phyloP scores from a whole-genome alignment of 2,888 invertebrate genomes.

The Callyntrura sp. region DNA sequence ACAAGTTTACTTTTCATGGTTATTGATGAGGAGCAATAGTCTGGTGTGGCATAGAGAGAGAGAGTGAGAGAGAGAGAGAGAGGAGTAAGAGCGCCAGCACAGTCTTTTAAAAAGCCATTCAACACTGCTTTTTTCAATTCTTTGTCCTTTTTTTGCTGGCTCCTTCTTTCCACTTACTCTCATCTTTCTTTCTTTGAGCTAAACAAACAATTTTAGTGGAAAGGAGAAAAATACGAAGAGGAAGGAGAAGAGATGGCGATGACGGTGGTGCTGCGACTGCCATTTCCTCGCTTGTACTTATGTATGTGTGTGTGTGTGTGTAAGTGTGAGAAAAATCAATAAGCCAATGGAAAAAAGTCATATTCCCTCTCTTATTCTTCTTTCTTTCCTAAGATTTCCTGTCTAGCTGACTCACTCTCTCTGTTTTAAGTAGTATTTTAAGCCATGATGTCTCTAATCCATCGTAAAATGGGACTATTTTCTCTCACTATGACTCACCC shows the following conservation, averaged over 20 bases:
- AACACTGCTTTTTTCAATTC: neutral
- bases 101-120: conserved; percentile 24
- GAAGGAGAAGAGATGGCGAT: neutral
- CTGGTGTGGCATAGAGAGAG: neutral
- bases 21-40: conserved; percentile 46
- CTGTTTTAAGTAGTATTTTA: conserved; percentile 50
- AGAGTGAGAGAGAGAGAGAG: neutral
- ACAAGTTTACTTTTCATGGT: conserved; percentile 61
- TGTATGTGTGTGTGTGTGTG: conserved; percentile 9
- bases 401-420: neutral
- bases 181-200: conserved; percentile 7
- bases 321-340: conserved; percentile 58
- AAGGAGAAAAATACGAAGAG: conserved; percentile 23
- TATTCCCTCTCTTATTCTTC: neutral
- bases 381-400: neutral
- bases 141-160: neutral
- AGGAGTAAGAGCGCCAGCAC: neutral
- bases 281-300: neutral
- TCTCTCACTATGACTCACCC: conserved; percentile 41
- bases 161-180: neutral
- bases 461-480: conserved; percentile 72
- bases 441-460: conserved; percentile 63
- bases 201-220: conserved; percentile 46
- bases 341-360: conserved; percentile 43
- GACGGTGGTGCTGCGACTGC: neutral